A percentile compares a stretch with the other conserved stretches of the same genome.
Conservation (phyloP, 1,140 invertebrate species). For the Diabrotica virgifera region DNA sequence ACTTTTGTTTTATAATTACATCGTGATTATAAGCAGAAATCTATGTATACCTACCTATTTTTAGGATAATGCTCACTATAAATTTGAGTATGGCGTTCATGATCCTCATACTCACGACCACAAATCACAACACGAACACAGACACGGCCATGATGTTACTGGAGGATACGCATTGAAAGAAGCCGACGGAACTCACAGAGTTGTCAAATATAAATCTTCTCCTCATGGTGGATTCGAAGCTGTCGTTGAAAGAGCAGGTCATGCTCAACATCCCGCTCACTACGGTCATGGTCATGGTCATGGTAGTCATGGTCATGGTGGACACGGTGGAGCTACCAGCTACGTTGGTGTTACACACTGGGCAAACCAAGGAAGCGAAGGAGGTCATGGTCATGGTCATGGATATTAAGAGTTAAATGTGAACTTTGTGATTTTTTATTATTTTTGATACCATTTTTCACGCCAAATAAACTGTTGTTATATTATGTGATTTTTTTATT, state of each 20-base stretch:
- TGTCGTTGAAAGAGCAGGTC: conserved; percentile 24
- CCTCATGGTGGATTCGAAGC: conserved; percentile 45
- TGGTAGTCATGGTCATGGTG: conserved; percentile 16
- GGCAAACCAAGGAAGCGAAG: conserved; percentile 16
- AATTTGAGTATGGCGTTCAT: conserved; percentile 51
- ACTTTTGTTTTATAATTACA: too few species aligned
- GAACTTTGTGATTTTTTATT: too few species aligned
- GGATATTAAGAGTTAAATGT: not conserved
- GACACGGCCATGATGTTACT: conserved; percentile 49
- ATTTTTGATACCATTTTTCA: too few species aligned
- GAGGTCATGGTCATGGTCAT: not conserved
- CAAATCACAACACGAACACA: conserved; percentile 50
- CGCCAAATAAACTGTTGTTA: too few species aligned
- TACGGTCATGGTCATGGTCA: conserved; percentile 10
- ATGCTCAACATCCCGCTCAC: conserved; percentile 6
- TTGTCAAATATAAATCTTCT: conserved; percentile 50
- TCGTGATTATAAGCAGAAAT: not conserved
- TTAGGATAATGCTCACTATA: conserved; percentile 40
- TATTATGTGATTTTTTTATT: too few species aligned
- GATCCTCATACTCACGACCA: conserved; percentile 51
- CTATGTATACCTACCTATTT: not conserved
- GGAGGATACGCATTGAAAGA: conserved; percentile 50
- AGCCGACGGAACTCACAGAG: conserved; percentile 49
- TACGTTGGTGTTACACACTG: conserved; percentile 29
- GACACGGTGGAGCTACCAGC: conserved; percentile 16